A percentile compares a stretch with the other conserved stretches of the same genome.
Conservation (phyloP, 2,888 invertebrate genomes). For the Altica lythri region DNA sequence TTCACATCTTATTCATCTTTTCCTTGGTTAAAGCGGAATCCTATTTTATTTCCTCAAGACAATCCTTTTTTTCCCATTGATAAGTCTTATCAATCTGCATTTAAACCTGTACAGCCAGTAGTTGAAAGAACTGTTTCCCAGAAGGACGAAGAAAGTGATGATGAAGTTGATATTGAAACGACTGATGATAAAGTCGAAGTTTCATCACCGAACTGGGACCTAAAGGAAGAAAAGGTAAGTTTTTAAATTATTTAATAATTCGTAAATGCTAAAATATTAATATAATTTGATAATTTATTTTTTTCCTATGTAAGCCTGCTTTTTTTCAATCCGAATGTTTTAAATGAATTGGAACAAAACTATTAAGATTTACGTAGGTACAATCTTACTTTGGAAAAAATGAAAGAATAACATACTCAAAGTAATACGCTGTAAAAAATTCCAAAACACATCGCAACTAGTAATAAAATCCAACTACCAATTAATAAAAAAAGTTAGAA, state of each 20-base stretch:
- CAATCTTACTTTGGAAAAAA: too few species aligned
- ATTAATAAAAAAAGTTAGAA: too few species aligned
- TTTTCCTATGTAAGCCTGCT: too few species aligned
- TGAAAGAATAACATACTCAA: too few species aligned
- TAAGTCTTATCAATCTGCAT: conserved; percentile 62
- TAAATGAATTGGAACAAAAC: too few species aligned
- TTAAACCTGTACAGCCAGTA: conserved; percentile 61
- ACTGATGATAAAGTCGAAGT: conserved; percentile 73
- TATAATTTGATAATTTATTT: too few species aligned
- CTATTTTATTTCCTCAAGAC: conserved; percentile 58
- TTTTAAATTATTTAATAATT: conserved; percentile 4
- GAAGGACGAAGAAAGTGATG: conserved; percentile 70
- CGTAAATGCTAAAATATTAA: too few species aligned
- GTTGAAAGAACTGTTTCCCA: conserved; percentile 48
- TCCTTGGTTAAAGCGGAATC: conserved; percentile 69
- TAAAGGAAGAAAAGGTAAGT: conserved; percentile 61
- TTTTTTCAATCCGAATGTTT: too few species aligned
- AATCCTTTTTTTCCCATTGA: conserved; percentile 58
- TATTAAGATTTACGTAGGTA: too few species aligned
- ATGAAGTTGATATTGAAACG: conserved; percentile 87
- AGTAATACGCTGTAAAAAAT: too few species aligned
- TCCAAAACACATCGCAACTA: too few species aligned
- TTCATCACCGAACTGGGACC: conserved; percentile 54
- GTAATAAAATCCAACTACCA: too few species aligned
- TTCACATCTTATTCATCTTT: conserved; percentile 69